phyloP scores from a whole-genome alignment of 2,888 invertebrate species.

The Drosophila stalkeri region DNA sequence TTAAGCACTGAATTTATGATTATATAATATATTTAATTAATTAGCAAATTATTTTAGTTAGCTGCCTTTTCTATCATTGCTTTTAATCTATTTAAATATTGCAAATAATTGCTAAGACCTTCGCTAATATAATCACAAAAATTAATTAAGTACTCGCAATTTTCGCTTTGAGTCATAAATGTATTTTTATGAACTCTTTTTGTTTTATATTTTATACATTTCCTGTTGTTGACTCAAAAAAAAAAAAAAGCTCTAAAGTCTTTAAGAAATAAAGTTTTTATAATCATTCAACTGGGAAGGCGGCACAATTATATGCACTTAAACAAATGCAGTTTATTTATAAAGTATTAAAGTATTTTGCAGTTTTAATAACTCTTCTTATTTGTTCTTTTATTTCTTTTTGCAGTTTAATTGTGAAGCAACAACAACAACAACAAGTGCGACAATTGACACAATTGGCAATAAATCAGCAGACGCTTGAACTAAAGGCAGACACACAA shows the following conservation, averaged over 20 bases:
- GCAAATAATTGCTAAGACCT: constrained; percentile 6
- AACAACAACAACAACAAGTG: constrained; percentile 62
- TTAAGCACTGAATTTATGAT: neutral
- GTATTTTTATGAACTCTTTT: neutral
- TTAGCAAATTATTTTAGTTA: neutral
- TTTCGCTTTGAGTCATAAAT: constrained; percentile 23
- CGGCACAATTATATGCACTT: constrained; percentile 24
- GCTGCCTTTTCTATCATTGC: neutral
- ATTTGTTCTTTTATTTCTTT: constrained; percentile 20
- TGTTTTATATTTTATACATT: constrained; percentile 34
- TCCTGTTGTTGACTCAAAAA: constrained; percentile 38
- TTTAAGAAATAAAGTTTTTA: constrained; percentile 24
- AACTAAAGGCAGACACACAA: constrained; percentile 23
- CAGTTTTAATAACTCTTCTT: constrained; percentile 32
- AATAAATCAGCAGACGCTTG: constrained; percentile 52
- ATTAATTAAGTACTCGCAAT: neutral
- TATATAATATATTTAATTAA: neutral
- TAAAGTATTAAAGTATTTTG: constrained; percentile 9
- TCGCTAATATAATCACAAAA: constrained; percentile 2
- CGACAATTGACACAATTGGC: constrained; percentile 68
- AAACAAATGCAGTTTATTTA: constrained; percentile 40
- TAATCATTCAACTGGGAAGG: constrained; percentile 28
- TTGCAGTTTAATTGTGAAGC: constrained; percentile 73
- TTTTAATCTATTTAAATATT: neutral
- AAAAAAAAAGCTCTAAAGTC: neutral